Conservation (phyloP, 1,140 invertebrate genomes). For the Lamellibrachia luymesi region DNA sequence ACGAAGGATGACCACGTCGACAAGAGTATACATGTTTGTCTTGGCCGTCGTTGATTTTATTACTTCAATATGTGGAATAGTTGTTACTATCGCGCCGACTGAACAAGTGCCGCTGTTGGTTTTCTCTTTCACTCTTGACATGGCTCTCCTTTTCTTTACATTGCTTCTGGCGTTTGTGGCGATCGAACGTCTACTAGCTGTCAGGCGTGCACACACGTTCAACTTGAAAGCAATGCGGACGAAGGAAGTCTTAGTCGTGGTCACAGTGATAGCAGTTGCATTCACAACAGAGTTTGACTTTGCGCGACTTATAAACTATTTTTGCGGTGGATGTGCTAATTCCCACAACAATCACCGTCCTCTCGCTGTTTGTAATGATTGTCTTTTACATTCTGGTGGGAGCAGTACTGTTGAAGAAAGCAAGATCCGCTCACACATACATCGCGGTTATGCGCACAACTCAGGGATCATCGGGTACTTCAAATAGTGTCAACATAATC, state of each 20-base stretch:
- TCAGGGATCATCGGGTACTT: neutral
- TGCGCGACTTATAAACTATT: neutral
- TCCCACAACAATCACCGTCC: neutral
- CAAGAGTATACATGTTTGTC: neutral
- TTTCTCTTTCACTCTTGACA: neutral
- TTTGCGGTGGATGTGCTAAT: neutral
- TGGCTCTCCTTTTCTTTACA: neutral
- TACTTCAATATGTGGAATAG: neutral
- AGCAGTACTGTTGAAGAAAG: neutral
- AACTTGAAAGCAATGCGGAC: neutral
- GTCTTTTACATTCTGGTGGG: neutral
- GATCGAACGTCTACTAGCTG: neutral
- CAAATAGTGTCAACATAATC: too few relatives aligned
- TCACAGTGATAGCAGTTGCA: too few relatives aligned
- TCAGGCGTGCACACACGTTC: neutral
- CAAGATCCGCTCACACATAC: neutral
- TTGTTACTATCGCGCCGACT: neutral
- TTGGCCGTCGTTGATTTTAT: neutral
- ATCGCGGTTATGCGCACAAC: neutral
- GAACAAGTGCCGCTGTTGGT: neutral
- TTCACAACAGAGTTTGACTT: neutral
- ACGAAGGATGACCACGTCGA: neutral
- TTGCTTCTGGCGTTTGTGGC: neutral
- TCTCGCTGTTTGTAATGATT: neutral
- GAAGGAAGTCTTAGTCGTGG: too few relatives aligned